Conservation (phyloP, 2,797 vertebrate genomes). For the Neosilurus mollespiculum region DNA sequence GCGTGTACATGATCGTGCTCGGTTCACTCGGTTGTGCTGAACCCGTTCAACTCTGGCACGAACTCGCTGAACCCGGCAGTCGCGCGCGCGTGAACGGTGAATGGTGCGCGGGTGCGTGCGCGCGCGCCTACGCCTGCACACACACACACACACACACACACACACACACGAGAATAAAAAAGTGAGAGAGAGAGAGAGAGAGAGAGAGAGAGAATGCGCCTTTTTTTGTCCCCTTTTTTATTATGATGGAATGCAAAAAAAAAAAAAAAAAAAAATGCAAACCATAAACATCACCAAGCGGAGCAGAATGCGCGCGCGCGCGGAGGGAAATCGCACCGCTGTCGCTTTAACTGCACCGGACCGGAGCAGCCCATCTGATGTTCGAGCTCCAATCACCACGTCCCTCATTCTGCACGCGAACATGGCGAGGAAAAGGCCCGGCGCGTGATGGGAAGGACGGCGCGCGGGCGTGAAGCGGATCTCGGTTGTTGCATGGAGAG, state of each 20-base stretch:
- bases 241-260: not conserved
- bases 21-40: constrained; percentile 42
- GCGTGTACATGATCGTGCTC: not conserved
- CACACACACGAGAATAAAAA: no score
- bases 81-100: constrained; percentile 7
- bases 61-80: constrained; percentile 52
- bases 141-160: no score
- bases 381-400: constrained; percentile 67
- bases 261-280: not conserved
- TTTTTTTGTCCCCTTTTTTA: not conserved
- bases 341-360: constrained; percentile 69
- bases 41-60: constrained; percentile 52
- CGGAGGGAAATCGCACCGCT: constrained; percentile 51
- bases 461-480: constrained; percentile 42
- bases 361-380: constrained; percentile 68
- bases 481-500: constrained; percentile 62
- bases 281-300: not conserved
- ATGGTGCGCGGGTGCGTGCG: not conserved
- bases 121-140: not conserved
- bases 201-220: not conserved
- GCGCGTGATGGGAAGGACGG: constrained; percentile 50
- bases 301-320: not conserved
- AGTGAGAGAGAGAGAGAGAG: no score
- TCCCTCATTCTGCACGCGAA: constrained; percentile 48
- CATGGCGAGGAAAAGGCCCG: constrained; percentile 63